Evolutionary conservation across 2,113 vertebrate species (phyloP), one percentile per base, ranked within the genome.

Genomic region (Chionodraco myersi): DNA sequence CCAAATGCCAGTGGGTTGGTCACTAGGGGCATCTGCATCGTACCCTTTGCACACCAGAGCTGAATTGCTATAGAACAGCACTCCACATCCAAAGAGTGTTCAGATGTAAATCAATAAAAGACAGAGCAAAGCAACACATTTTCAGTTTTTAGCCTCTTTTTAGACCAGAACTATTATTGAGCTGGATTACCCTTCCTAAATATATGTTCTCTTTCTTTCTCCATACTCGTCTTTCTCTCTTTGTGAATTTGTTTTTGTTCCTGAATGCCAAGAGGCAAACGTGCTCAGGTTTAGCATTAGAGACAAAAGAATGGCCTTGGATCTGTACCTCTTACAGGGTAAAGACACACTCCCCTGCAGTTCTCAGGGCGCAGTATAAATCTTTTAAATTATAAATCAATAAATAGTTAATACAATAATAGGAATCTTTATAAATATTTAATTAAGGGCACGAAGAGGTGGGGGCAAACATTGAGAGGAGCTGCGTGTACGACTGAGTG

Each of bases 401-500:
- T 98, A 97, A 98, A 97, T 98, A 97, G 95, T 98, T 98, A 98
- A 98, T 98, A 96, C 95, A 95, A 96, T 96, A 97, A 97, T 96
- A 97, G 96, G 95, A 94, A 93, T 94, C 95, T 94, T 94, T 91
- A 95, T 99, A 96, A 97, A 98, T 99, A 97, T 98, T 99, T 98
- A 94, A 99, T 95, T 89, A 90, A 83, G 88, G 64, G 66, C 88
- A 92, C 78, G 85, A 67, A 80, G 78, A 80, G 79, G 91, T 80
- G 49, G 75, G n/a, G 74, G 45, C 51, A 21, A 65, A 49, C 72
- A 78, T 72, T 72, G 23, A 26, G 65, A 56, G 63, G 10, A 41
- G 68, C 80, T 73, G 62, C 44, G 63, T 70, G 63, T 61, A 45
- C 66, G 52, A 8, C 45, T 60, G 52, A 72, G 62, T 76, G 80